These are phyloP conservation scores for Bubalus kerabau DNA, from an alignment of 2,113 vertebrate species.

Conservation along the genomic window DNA sequence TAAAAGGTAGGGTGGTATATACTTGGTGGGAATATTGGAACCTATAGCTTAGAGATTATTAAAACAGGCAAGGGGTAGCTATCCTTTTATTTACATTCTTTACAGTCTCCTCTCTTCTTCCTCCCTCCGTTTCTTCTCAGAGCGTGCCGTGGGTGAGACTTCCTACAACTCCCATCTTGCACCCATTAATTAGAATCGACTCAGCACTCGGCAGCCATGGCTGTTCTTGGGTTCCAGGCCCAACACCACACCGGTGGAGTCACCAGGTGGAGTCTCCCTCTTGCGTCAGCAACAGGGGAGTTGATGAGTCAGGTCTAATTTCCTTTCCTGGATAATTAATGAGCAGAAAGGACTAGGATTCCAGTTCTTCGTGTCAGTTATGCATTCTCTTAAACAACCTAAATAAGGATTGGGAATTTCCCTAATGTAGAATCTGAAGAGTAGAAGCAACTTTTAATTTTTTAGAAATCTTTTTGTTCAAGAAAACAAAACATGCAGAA, in stretches of 20 bases:
- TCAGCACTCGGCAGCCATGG: background rate
- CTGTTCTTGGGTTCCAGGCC: background rate
- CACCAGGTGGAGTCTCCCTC: background rate
- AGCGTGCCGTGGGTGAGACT: background rate
- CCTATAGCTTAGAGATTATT: background rate
- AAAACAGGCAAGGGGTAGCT: background rate
- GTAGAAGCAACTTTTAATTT: background rate
- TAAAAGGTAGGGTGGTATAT: background rate
- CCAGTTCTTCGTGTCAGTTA: background rate
- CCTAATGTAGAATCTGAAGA: background rate
- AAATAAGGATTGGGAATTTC: background rate
- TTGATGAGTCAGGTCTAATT: background rate
- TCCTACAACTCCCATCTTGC: background rate
- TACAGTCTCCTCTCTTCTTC: background rate
- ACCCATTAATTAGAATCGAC: background rate
- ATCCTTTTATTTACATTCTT: background rate
- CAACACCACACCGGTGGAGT: fast-evolving
- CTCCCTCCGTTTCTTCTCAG: background rate
- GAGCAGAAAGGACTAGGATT: background rate
- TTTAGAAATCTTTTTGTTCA: background rate
- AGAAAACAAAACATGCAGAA: background rate
- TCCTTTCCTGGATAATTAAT: background rate
- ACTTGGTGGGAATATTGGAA: background rate
- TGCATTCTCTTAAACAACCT: background rate
- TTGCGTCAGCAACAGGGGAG: background rate